phyloP scores from a whole-genome alignment of 2,888 invertebrate genomes.

The Acrobasis consociella region DNA sequence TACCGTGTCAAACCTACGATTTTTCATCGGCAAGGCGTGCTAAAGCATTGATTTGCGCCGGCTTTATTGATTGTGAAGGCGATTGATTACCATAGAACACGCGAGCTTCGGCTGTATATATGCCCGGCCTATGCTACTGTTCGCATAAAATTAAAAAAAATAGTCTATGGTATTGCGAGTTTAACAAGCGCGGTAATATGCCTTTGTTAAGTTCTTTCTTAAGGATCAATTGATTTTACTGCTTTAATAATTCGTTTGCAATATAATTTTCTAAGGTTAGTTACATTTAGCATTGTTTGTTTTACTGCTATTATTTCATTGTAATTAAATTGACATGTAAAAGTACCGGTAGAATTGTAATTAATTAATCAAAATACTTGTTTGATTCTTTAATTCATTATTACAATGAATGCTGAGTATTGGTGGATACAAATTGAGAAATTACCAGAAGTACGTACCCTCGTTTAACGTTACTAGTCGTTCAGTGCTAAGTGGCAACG shows the following conservation, averaged over 20 bases:
- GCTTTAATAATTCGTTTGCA: not conserved
- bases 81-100: conserved; percentile 69
- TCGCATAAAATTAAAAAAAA: conserved; percentile 40
- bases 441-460: not conserved
- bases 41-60: conserved; percentile 75
- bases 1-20: conserved; percentile 47
- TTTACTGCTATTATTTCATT: no score
- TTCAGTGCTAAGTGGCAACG: conserved; percentile 1
- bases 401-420: not conserved
- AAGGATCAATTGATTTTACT: not conserved
- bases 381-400: no score
- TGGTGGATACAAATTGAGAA: not conserved
- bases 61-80: conserved; percentile 72
- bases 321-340: no score
- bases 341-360: not conserved
- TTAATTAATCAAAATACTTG: not conserved
- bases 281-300: no score
- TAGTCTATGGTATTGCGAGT: conserved; percentile 19
- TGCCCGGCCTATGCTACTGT: conserved; percentile 12
- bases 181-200: not conserved
- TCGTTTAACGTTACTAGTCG: conserved; percentile 14
- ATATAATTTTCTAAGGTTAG: not conserved
- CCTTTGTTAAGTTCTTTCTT: conserved; percentile 1
- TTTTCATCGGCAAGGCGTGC: conserved; percentile 55
- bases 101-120: conserved; percentile 45